Conservation (phyloP, 2,888 invertebrate species). For the Subacronicta megacephala region DNA sequence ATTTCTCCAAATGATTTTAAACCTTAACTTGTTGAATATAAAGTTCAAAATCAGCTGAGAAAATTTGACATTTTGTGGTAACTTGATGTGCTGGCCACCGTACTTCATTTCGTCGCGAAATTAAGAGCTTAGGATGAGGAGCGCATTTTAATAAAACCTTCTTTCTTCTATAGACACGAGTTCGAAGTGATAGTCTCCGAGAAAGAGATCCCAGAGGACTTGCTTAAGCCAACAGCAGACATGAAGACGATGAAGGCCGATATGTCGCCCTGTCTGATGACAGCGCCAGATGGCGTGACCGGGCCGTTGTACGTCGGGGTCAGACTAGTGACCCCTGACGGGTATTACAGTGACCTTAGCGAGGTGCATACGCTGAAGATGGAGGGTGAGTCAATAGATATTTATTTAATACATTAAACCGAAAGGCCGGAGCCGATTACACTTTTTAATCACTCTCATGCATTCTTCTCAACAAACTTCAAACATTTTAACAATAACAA, state of each 20-base stretch:
- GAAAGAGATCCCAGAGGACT: slow-evolving; percentile 84
- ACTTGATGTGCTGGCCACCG: too few species aligned
- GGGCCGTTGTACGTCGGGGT: slow-evolving; percentile 91
- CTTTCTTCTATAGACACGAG: slow-evolving; percentile 78
- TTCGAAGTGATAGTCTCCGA: slow-evolving; percentile 92
- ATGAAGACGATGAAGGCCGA: slow-evolving; percentile 78
- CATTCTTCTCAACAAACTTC: too few species aligned
- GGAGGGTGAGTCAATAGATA: slow-evolving; percentile 71
- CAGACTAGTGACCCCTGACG: slow-evolving; percentile 89
- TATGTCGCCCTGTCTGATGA: slow-evolving; percentile 88
- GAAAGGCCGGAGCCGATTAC: too few species aligned
- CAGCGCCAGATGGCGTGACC: slow-evolving; percentile 73
- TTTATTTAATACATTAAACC: not conserved
- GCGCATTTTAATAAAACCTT: too few species aligned
- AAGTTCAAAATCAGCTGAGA: too few species aligned
- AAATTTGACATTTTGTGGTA: too few species aligned
- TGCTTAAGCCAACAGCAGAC: slow-evolving; percentile 75
- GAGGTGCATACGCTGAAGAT: slow-evolving; percentile 86
- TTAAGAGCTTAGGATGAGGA: too few species aligned
- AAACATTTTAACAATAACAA: too few species aligned
- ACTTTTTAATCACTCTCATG: too few species aligned
- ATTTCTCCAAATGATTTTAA: too few species aligned
- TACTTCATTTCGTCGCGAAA: too few species aligned
- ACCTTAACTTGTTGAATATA: too few species aligned
- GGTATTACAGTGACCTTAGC: slow-evolving; percentile 91